Evolutionary conservation across 2,113 vertebrate genomes (phyloP).

Genomic region (Blennius ocellaris): DNA sequence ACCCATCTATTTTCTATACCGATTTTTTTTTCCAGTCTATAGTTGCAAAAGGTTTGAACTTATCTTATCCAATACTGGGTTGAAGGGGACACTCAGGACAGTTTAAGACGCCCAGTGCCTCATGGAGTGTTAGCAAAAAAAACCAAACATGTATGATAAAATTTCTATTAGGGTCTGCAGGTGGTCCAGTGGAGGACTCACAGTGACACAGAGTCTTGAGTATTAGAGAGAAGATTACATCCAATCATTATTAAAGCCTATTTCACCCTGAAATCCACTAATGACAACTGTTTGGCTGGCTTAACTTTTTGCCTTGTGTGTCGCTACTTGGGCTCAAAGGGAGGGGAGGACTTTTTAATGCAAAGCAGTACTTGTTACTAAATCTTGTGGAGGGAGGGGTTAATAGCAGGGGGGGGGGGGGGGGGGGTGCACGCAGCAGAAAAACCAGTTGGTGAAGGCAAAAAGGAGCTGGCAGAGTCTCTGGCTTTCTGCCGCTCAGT

Average conservation of each 20-base stretch:
- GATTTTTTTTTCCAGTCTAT: too few relatives aligned
- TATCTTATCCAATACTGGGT: too few relatives aligned
- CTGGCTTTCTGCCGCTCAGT: conserved; percentile 58
- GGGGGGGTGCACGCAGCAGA: conserved; percentile 42
- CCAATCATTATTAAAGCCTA: conserved; percentile 85
- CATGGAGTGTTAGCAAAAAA: background rate
- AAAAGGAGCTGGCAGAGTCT: conserved; percentile 64
- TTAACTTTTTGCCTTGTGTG: conserved; percentile 63
- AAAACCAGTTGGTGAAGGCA: conserved; percentile 67
- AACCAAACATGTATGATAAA: conserved; percentile 5
- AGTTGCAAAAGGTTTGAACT: too few relatives aligned
- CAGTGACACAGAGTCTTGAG: conserved; percentile 30
- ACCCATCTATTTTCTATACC: too few relatives aligned
- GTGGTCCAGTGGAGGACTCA: conserved; percentile 24
- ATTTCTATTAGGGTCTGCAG: conserved; percentile 20
- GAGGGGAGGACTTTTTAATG: conserved; percentile 67
- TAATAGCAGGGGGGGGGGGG: conserved; percentile 46
- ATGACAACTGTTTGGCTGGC: conserved; percentile 82
- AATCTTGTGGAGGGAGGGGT: conserved; percentile 77
- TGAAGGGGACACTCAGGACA: too few relatives aligned
- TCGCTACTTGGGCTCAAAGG: conserved; percentile 24
- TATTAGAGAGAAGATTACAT: conserved; percentile 83
- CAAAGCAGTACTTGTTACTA: conserved; percentile 73
- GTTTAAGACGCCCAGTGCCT: background rate
- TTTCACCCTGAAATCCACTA: conserved; percentile 83